Percentiles rank a stretch among this genome's conserved stretches.
Evolutionary conservation across 1,140 invertebrate species (phyloP).

Genomic region (Drosophila persimilis): DNA sequence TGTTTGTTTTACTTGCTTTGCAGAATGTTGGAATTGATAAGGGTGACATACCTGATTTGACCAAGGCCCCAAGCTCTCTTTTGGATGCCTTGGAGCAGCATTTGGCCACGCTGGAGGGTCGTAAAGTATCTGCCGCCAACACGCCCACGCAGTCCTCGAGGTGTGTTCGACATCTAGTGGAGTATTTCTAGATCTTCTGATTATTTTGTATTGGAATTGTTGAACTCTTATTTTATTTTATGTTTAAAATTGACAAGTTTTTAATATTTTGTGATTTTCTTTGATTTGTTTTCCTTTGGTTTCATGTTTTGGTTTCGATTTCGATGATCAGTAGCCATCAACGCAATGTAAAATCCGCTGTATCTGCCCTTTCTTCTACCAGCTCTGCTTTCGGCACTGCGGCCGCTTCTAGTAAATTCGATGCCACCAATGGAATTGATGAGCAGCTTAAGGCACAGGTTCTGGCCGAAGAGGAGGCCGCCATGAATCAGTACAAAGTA

Average conservation of each 20-base stretch:
- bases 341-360: slow-evolving; percentile 92
- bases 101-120: slow-evolving; percentile 95
- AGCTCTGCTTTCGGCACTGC: slow-evolving; percentile 93
- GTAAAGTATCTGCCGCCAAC: slow-evolving; percentile 92
- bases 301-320: slow-evolving; percentile 7
- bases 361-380: slow-evolving; percentile 94
- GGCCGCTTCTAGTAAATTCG: slow-evolving; percentile 89
- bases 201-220: slow-evolving; percentile 5
- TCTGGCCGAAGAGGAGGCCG: slow-evolving; percentile 96
- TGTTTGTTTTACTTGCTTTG: not conserved
- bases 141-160: slow-evolving; percentile 93
- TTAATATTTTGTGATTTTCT: slow-evolving; percentile 30
- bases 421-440: slow-evolving; percentile 90
- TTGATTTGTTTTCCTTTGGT: slow-evolving; percentile 28
- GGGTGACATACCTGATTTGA: slow-evolving; percentile 99
- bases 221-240: slow-evolving; percentile 27
- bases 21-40: slow-evolving; percentile 99
- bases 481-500: slow-evolving; percentile 97
- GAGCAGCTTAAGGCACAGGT: slow-evolving; percentile 93
- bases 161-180: slow-evolving; percentile 82
- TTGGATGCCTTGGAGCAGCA: slow-evolving; percentile 99
- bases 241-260: slow-evolving; percentile 36
- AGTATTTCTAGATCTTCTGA: slow-evolving; percentile 1
- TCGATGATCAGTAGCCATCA: slow-evolving; percentile 86
- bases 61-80: slow-evolving; percentile 99